Evolutionary conservation across 2,888 invertebrate genomes (phyloP).

Genomic region (Platynereis dumerilii): DNA sequence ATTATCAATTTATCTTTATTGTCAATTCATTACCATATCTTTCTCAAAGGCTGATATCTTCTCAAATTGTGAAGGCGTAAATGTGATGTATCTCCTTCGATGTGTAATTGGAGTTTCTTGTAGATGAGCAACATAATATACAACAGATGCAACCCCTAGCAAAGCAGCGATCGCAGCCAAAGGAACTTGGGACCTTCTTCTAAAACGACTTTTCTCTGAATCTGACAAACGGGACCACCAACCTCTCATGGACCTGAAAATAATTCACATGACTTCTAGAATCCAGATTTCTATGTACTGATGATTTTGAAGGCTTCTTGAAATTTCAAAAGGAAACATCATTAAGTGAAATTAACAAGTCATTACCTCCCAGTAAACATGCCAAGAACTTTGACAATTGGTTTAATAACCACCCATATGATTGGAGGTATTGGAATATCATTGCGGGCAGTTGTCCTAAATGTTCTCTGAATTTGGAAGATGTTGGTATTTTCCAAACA

Average conservation of each 20-base stretch:
- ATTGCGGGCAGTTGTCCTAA: background rate
- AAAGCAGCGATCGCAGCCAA: conserved; percentile 21
- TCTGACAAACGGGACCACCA: conserved; percentile 65
- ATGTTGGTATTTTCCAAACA: too few species aligned
- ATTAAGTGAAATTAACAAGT: background rate
- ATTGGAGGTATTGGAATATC: conserved; percentile 26
- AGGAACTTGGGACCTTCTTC: conserved; percentile 29
- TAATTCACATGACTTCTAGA: background rate
- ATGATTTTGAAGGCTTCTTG: conserved; percentile 4
- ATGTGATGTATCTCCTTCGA: conserved; percentile 67
- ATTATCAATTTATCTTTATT: too few species aligned
- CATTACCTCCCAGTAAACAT: conserved; percentile 34
- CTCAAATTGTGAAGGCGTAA: conserved; percentile 64
- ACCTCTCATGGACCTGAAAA: conserved; percentile 59
- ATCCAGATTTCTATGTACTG: background rate
- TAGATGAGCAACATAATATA: conserved; percentile 63
- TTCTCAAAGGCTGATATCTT: conserved; percentile 62
- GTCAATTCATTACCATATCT: conserved; percentile 47
- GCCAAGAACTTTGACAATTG: conserved; percentile 26
- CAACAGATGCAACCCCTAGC: conserved; percentile 22
- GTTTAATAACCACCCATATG: conserved; percentile 28
- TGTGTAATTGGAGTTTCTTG: conserved; percentile 67
- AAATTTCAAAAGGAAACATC: conserved; percentile 4
- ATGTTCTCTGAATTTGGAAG: too few species aligned
- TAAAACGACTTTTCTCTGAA: conserved; percentile 47